Conservation (phyloP, 1,140 invertebrate species). For the Lasioglossum baleicum region DNA sequence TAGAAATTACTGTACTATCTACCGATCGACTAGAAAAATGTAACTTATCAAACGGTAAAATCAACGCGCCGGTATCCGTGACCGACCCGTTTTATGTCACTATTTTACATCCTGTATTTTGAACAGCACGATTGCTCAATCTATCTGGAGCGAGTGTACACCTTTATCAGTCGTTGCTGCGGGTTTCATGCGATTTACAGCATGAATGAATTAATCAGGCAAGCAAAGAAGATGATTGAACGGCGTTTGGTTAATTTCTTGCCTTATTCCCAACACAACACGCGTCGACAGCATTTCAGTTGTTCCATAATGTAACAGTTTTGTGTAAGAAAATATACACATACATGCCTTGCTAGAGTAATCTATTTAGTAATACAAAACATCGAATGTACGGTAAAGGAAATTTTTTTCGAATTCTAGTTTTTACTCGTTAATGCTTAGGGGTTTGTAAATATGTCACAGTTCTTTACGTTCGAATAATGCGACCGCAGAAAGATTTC, state of each 20-base stretch:
- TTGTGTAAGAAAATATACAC: no score
- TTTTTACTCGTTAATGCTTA: no score
- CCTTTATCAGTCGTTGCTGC: neutral
- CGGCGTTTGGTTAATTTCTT: neutral
- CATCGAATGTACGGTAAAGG: no score
- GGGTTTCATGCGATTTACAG: neutral
- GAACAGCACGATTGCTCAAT: neutral
- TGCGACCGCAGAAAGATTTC: no score
- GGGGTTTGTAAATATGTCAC: no score
- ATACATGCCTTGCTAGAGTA: no score
- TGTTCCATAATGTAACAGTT: no score
- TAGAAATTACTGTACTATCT: no score
- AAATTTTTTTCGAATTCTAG: no score
- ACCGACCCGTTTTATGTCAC: neutral
- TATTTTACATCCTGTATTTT: neutral
- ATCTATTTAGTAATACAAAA: no score
- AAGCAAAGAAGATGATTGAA: neutral
- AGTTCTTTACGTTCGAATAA: no score
- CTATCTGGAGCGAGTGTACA: neutral
- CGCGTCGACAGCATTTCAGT: no score
- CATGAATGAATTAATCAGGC: neutral
- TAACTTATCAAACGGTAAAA: neutral
- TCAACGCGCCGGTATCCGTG: neutral
- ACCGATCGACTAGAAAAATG: neutral
- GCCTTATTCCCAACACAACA: neutral